Evolutionary conservation across 2,797 vertebrate species (phyloP), one percentile per base, ranked within the genome.

Genomic region (Dromococcyx pavoninus): DNA sequence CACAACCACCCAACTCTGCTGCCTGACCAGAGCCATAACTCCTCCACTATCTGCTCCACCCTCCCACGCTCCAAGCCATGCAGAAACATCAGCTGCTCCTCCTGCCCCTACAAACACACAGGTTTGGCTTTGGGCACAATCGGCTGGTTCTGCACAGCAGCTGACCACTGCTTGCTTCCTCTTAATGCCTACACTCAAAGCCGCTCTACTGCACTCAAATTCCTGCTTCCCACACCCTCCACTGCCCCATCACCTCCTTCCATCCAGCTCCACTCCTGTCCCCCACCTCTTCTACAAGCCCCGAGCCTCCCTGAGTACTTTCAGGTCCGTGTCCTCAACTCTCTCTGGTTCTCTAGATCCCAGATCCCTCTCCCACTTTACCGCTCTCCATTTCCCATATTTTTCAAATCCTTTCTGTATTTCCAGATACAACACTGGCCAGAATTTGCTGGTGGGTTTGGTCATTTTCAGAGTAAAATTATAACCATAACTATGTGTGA

Each of bases 251-350:
- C 4, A 43, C 21, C 9, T 28, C 33, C 37, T 41, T 24, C n/a
- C 74, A 32, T 10, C 28, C 79, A 85, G 35, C 33, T 66, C 48
- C 61, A 43, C 23, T 22, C 10, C n/a, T 24, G 25, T 56, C n/a
- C 28, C 39, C 13, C 1, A 0, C 46, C 28, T 33, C 50, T 44
- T 28, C 35, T 22, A 6, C 10, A 17, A 61, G 27, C 17, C 21
- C 22, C 25, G n/a, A 9, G 32, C 11, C 39, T 67, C 75, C 60
- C 16, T 11, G 23, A 22, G 24, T 8, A 21, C 19, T 13, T 44
- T 11, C 1, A 14, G 17, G 32, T n/a, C 48, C 13, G 0, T 1
- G 9, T 17, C 22, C 35, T 35, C 35, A 8, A 0, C 13, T 46
- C 37, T n/a, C 32, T 11, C 37, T 30, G 61, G 1, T 13, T 50